Conservation (phyloP, 2,113 vertebrate species). For the Siniperca knerii region DNA sequence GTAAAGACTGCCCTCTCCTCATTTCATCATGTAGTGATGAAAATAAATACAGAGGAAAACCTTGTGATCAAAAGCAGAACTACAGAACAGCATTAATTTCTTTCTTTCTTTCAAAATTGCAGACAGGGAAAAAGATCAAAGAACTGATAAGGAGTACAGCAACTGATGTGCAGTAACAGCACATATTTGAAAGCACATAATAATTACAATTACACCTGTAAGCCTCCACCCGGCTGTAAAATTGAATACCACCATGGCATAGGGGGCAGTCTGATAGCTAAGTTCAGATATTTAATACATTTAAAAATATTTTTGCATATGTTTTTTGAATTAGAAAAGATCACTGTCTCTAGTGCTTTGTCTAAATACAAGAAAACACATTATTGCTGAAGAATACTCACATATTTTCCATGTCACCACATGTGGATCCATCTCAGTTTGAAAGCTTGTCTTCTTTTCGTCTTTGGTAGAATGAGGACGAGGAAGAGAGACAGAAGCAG, state of each 20-base stretch:
- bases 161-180: neutral
- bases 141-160: neutral
- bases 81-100: neutral
- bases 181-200: neutral
- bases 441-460: neutral
- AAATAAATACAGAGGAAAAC: neutral
- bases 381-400: conserved; percentile 14
- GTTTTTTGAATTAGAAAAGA: neutral
- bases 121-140: neutral
- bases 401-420: neutral
- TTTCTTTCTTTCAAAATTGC: neutral
- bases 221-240: neutral
- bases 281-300: neutral
- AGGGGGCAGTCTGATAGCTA: neutral
- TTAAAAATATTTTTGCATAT: neutral
- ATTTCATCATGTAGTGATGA: neutral
- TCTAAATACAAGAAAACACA: neutral
- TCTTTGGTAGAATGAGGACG: fast-evolving
- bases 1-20: neutral
- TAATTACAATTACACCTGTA: neutral
- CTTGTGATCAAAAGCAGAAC: neutral
- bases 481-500: neutral
- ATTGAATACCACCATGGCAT: no score
- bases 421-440: neutral
- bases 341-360: neutral